Evolutionary conservation across 2,113 vertebrate genomes (phyloP).

Genomic region (Nyctibius bracteatus): DNA sequence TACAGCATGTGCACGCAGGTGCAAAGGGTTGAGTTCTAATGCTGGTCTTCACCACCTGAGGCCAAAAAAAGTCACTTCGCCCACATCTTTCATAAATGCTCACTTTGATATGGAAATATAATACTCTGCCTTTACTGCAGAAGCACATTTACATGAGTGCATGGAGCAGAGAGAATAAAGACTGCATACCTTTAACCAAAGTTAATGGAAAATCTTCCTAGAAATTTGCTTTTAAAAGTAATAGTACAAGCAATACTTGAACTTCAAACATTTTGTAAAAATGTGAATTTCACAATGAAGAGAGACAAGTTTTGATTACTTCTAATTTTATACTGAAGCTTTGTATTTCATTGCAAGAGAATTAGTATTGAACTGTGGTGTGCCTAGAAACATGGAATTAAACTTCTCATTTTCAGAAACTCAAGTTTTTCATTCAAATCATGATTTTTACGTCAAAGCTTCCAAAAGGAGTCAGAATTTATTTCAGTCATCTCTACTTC

Average conservation of each 20-base stretch:
- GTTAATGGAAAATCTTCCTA: background rate
- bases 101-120: background rate
- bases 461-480: background rate
- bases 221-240: background rate
- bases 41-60: background rate
- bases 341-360: background rate
- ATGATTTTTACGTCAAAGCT: background rate
- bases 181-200: background rate
- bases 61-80: background rate
- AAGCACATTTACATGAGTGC: background rate
- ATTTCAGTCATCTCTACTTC: background rate
- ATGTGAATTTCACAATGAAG: background rate
- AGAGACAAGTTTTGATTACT: background rate
- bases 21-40: background rate
- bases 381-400: background rate
- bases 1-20: accelerated
- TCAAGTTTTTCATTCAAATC: background rate
- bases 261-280: background rate
- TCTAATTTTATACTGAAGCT: background rate
- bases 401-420: background rate
- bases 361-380: background rate
- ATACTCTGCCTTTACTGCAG: background rate
- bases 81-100: background rate
- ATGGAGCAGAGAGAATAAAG: background rate
- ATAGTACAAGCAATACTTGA: background rate